These are phyloP conservation scores for Bellardia bayeri DNA, from an alignment of 2,888 invertebrate species.

Conservation along the genomic window DNA sequence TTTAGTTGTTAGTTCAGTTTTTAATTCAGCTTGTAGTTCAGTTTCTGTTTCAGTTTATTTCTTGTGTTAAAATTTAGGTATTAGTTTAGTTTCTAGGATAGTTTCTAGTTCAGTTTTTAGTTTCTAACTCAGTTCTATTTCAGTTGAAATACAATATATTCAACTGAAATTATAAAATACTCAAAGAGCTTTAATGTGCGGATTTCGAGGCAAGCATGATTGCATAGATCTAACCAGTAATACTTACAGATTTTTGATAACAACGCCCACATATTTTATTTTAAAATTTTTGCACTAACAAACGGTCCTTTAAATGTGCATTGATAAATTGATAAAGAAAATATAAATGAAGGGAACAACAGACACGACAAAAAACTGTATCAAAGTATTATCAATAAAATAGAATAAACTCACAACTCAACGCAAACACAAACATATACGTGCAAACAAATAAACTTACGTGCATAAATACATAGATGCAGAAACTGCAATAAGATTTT, in stretches of 20 bases:
- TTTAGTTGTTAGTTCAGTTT: no score
- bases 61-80: no score
- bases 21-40: no score
- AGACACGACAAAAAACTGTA: not conserved
- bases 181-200: no score
- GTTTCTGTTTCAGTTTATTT: no score
- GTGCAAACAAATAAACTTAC: not conserved
- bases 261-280: conserved; percentile 18
- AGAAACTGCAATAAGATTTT: conserved; percentile 32
- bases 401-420: conserved; percentile 30
- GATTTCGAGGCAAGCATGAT: not conserved
- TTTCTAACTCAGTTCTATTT: no score
- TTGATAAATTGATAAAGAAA: conserved; percentile 43
- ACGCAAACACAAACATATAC: not conserved
- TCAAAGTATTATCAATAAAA: conserved; percentile 51
- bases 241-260: conserved; percentile 23
- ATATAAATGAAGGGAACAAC: conserved; percentile 30
- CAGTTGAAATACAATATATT: no score
- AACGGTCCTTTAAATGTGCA: conserved; percentile 1
- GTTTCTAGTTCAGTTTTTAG: no score
- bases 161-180: no score
- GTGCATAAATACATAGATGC: not conserved
- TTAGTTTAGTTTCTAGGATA: no score
- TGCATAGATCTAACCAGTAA: conserved; percentile 10
- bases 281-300: not conserved